These are phyloP conservation scores for Phenacoccus solenopsis DNA, from an alignment of 1,140 invertebrate species.

Conservation along the genomic window DNA sequence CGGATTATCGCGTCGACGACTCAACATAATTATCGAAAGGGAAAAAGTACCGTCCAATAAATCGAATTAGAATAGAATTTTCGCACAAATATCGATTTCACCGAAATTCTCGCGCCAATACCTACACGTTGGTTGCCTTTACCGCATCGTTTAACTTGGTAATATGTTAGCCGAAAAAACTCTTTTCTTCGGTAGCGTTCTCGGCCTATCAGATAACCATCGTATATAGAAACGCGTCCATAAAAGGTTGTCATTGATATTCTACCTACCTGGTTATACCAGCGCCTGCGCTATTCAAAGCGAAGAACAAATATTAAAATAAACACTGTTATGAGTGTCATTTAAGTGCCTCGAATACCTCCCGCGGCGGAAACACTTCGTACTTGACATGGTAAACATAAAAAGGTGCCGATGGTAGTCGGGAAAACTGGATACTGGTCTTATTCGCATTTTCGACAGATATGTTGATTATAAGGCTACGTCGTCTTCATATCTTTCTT, in stretches of 20 bases:
- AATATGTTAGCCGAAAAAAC: too few relatives aligned
- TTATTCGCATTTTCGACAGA: slow-evolving; percentile 1
- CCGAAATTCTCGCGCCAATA: neutral
- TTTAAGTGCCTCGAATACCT: neutral
- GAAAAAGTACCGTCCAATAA: neutral
- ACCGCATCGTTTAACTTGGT: neutral
- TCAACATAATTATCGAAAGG: too few relatives aligned
- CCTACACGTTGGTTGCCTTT: neutral
- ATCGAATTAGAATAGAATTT: neutral
- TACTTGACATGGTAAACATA: neutral
- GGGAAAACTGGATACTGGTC: neutral
- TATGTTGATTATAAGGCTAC: neutral
- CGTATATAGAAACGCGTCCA: neutral
- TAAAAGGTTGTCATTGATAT: neutral
- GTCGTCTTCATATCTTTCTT: neutral
- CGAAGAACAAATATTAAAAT: neutral
- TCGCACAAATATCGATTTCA: neutral
- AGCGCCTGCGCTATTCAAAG: neutral
- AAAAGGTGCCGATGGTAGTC: neutral
- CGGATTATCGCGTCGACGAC: too few relatives aligned
- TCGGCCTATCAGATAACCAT: neutral
- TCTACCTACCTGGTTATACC: neutral
- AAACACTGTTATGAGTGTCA: neutral
- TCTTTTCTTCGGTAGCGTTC: neutral
- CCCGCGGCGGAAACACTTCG: neutral